phyloP scores from a whole-genome alignment of 2,888 invertebrate species.

The Augiades crinisus region DNA sequence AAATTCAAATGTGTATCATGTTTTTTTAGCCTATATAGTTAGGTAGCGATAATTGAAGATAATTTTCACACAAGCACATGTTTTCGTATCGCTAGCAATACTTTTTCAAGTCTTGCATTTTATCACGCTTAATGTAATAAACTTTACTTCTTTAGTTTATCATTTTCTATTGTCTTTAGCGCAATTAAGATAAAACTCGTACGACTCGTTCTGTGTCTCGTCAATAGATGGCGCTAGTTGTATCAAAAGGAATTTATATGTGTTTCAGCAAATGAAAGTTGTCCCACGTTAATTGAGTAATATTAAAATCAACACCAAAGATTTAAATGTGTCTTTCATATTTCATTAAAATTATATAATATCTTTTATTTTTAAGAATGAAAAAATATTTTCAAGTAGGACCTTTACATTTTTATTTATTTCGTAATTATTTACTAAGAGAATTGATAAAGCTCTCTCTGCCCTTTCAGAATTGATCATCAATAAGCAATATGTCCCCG shows the following conservation, averaged over 20 bases:
- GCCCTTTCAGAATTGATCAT: too few relatives aligned
- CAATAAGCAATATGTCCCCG: constrained; percentile 8
- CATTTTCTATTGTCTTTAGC: background rate
- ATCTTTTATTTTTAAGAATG: too few relatives aligned
- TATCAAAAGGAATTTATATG: constrained; percentile 32
- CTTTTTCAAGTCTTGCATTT: background rate
- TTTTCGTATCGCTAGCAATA: background rate
- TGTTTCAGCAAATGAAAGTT: too few relatives aligned
- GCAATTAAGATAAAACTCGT: constrained; percentile 16
- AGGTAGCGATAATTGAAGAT: too few relatives aligned
- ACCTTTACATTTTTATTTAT: too few relatives aligned
- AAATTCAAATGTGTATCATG: background rate
- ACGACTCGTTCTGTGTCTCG: constrained; percentile 3
- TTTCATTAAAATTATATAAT: too few relatives aligned
- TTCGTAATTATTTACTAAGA: too few relatives aligned
- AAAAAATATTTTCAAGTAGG: too few relatives aligned
- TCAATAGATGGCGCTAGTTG: constrained; percentile 58
- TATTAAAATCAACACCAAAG: too few relatives aligned
- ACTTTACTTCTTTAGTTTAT: background rate
- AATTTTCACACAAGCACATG: background rate
- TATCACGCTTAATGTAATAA: background rate
- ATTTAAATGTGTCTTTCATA: background rate
- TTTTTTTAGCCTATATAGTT: background rate
- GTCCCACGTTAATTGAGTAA: too few relatives aligned
- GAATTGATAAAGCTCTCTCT: too few relatives aligned